Base-by-base conservation (phyloP, 2,797 vertebrate species). In the Phyllotis vaccarum region DNA sequence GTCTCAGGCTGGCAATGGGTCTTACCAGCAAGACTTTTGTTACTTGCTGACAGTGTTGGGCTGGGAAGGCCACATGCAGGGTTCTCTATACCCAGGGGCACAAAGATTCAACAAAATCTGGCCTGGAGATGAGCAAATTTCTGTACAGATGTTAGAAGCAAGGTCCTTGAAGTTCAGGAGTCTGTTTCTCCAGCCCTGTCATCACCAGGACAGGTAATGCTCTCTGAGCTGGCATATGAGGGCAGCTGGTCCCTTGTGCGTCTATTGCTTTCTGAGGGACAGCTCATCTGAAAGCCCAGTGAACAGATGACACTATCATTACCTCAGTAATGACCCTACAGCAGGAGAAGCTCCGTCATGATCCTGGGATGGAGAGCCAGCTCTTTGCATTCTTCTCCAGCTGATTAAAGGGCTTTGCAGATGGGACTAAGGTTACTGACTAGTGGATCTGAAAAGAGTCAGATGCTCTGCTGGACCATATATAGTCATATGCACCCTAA, bases 131-230 rank as follows among this genome's bases (percentile, higher is more conserved):
- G 29, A 93, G 75, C 19, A 64, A 17, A 40, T n/a, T 90, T 56
- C 66, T 34, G 6, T 10, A 34, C 17, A 52, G 56, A 37, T 58
- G 12, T 91, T n/a, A 58, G 21, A 9, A 76, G 58, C 22, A 74
- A 27, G 34, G 16, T 49, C 49, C 49, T 40, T 0, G 19, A 58
- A 37, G 1, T 2, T 17, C 56, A n/a, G 0, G 19, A 34, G 29
- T 24, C 24, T 60, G 21, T 46, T 90, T 82, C 31, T 64, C 31
- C 24, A 8, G 11, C 13, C 68, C 58, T 34, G 54, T 3, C 43
- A n/a, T 86, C 68, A 86, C 46, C 10, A 10, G 6, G 56, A 60
- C 1, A 29, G 37, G 22, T 7, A 2, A 14, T n/a, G 13, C 22
- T 21, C 46, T 54, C 93, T 6, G 79, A 91, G 34, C 46, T 19